Conservation (phyloP, 2,888 invertebrate species). For the Drosophila suboccidentalis region DNA sequence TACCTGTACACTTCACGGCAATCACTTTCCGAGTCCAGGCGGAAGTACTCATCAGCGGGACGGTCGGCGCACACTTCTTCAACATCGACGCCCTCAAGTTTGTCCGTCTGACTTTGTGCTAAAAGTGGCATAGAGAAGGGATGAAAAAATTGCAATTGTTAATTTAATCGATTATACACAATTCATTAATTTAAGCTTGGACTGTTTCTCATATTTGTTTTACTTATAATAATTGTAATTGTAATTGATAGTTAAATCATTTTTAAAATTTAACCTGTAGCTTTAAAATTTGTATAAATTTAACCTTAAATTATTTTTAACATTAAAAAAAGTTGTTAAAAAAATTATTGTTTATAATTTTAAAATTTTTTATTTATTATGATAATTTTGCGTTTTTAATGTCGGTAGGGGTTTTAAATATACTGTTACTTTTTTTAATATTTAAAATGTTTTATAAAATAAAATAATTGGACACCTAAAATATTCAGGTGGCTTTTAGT, state of each 20-base stretch:
- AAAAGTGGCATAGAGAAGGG: neutral
- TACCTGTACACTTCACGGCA: slow-evolving; percentile 97
- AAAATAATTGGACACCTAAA: neutral
- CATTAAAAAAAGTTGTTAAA: neutral
- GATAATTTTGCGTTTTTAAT: neutral
- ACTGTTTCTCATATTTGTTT: neutral
- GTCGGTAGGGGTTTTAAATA: too few relatives aligned
- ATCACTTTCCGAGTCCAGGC: slow-evolving; percentile 93
- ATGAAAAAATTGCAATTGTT: neutral
- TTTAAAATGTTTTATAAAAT: neutral
- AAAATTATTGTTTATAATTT: too few relatives aligned
- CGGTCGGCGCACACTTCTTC: slow-evolving; percentile 95
- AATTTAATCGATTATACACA: neutral
- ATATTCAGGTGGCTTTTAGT: neutral
- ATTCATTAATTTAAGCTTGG: neutral
- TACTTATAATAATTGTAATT: too few relatives aligned
- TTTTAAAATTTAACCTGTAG: too few relatives aligned
- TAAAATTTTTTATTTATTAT: neutral
- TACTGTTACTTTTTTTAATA: neutral
- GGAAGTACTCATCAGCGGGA: slow-evolving; percentile 96
- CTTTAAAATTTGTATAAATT: neutral
- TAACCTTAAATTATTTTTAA: neutral
- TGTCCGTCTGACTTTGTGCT: slow-evolving; percentile 87
- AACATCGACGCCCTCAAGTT: slow-evolving; percentile 88
- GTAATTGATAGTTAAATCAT: too few relatives aligned